Evolutionary conservation across 2,113 vertebrate genomes (phyloP), one percentile per base, ranked within the genome.

Genomic region (Pseudorhombus dupliciocellatus): DNA sequence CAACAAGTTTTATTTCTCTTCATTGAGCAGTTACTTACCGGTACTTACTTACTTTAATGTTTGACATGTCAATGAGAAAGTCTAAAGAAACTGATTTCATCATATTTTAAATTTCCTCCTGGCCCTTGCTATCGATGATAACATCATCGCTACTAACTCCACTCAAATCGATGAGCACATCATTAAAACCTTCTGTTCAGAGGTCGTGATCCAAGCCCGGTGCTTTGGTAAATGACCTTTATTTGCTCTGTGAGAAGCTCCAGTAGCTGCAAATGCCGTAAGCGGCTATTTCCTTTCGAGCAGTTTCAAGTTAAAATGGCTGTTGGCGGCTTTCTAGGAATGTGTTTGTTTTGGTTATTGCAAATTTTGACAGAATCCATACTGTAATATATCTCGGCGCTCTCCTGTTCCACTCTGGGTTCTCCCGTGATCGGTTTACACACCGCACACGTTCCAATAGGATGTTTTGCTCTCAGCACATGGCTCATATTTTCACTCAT

Each of bases 401-500:
- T 74, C 67, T 80, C 61, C 59, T 44, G 12, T 66, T 81, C 62
- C 44, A 51, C 58, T 65, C 50, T 20, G 51, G 3, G 6, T 80
- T 72, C 74, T 83, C 62, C 58, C 68, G 71, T 10, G 10, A 59
- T 66, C 24, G 7, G 44, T 77, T 84, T 81, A 80, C 40, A 76
- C 42, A 10, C 28, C 63, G 54, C 62, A 44, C 75, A 82, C 73
- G 73, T 71, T 80, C 67, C 73, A 55, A 65, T 73, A 87, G 86
- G 77, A 88, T 89, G 81, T 90, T 86, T 74, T 84, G 42, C 69
- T 74, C 60, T 77, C 26, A 25, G 55, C 78, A 79, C 67, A 81
- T 76, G 53, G 63, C 60, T 74, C 60, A 66, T 77, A 70, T 81
- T 87, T 86, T 88, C 70, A 64, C 53, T 81, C 77, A 26, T 62